phyloP scores from a whole-genome alignment of 2,113 vertebrate species.

The Trematocara variabile region DNA sequence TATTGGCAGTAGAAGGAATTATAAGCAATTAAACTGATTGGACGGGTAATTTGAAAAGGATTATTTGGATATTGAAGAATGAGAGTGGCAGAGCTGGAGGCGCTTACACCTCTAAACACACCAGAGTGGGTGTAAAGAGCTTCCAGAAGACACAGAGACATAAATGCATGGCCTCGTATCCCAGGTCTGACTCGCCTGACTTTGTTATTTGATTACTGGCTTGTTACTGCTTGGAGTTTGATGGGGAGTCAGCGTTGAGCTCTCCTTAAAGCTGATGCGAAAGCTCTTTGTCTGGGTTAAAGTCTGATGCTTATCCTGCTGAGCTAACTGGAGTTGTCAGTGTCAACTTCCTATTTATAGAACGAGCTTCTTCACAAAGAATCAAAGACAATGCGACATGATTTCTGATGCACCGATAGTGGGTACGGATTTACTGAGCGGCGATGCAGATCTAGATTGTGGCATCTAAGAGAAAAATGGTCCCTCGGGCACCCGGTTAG shows the following conservation, averaged over 20 bases:
- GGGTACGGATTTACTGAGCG: not conserved
- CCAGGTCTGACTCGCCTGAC: constrained; percentile 10
- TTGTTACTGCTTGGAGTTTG: constrained; percentile 17
- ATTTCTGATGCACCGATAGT: constrained; percentile 42
- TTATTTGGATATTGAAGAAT: constrained; percentile 21
- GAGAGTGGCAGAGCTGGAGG: not conserved
- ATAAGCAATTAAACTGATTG: constrained; percentile 45
- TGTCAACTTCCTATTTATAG: constrained; percentile 67
- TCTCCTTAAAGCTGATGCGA: constrained; percentile 28
- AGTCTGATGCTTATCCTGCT: constrained; percentile 54
- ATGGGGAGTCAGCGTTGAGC: constrained; percentile 1
- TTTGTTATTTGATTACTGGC: constrained; percentile 45
- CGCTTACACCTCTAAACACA: not conserved
- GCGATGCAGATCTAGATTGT: not conserved
- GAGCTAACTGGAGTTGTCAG: constrained; percentile 65
- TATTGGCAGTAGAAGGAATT: constrained; percentile 12
- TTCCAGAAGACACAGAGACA: not conserved
- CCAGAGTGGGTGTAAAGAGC: not conserved
- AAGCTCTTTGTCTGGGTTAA: constrained; percentile 55
- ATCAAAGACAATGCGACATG: constrained; percentile 52
- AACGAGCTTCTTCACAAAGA: constrained; percentile 42
- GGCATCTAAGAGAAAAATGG: not conserved
- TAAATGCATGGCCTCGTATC: not conserved
- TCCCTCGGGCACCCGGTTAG: not conserved
- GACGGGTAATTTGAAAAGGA: constrained; percentile 23